Evolutionary conservation across 2,797 vertebrate genomes (phyloP).

Genomic region (Streptopelia turtur): DNA sequence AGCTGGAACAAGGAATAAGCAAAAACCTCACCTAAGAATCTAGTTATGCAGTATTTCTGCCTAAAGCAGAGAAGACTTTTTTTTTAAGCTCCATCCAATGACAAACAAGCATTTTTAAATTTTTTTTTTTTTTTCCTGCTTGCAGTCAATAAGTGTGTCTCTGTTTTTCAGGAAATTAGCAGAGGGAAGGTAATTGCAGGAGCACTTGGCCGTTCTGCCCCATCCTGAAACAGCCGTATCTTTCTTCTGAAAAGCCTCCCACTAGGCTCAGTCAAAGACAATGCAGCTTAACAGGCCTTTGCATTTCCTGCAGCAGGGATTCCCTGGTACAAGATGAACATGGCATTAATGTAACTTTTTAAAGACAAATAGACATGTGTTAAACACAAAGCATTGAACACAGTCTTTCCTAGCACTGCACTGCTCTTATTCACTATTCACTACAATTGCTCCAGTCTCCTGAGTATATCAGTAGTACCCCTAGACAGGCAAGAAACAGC

Average conservation of each 20-base stretch:
- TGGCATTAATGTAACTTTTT: fast-evolving
- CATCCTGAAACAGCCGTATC: fast-evolving
- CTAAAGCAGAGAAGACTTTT: not conserved
- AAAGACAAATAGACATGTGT: not conserved
- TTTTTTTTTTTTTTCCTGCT: not conserved
- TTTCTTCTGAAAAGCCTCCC: not conserved
- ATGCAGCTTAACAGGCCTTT: not conserved
- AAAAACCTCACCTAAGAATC: not conserved
- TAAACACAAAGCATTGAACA: not conserved
- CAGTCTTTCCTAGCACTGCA: fast-evolving
- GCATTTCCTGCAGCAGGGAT: not conserved
- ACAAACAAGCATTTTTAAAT: not conserved
- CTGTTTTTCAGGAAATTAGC: not conserved
- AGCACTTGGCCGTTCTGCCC: not conserved
- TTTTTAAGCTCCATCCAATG: not conserved
- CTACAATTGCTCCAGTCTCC: not conserved
- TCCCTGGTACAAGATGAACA: not conserved
- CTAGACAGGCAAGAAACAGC: not conserved
- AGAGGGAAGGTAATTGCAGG: not conserved
- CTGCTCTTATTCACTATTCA: not conserved
- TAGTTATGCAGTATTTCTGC: not conserved
- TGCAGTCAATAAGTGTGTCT: not conserved
- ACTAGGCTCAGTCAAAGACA: not conserved
- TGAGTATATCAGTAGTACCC: not conserved
- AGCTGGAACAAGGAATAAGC: not conserved